These are phyloP conservation scores for Ianthella basta DNA, from an alignment of 37 sponge, comb jelly and placozoan species.

Conservation along the genomic window DNA sequence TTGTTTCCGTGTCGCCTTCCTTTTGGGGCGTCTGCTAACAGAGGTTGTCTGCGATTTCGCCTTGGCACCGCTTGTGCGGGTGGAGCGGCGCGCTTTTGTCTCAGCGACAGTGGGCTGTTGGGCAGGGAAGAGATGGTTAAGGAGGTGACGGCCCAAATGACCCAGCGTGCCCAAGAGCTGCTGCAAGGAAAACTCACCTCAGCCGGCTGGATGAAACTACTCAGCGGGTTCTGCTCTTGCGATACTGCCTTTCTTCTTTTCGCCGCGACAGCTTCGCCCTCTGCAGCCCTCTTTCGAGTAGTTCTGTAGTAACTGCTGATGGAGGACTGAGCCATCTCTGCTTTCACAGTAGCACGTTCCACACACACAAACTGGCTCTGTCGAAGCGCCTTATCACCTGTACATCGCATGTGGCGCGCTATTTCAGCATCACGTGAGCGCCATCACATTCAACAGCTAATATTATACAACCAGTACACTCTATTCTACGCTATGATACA, in stretches of 20 bases:
- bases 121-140: background rate
- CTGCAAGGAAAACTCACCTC: too few species aligned
- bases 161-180: too few species aligned
- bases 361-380: too few species aligned
- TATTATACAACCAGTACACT: background rate
- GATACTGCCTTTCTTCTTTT: too few species aligned
- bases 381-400: background rate
- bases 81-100: background rate
- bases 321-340: slow-evolving; percentile 29
- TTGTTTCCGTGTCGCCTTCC: too few species aligned
- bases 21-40: too few species aligned
- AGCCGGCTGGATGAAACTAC: too few species aligned
- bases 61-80: background rate
- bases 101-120: background rate
- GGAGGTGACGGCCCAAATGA: background rate
- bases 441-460: background rate
- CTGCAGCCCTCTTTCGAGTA: slow-evolving; percentile 32
- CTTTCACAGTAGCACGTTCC: background rate
- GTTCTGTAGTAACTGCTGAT: slow-evolving; percentile 32
- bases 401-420: slow-evolving; percentile 19
- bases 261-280: background rate
- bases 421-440: background rate
- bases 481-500: background rate
- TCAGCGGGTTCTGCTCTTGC: too few species aligned
- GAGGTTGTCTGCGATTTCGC: too few species aligned